Evolutionary conservation across 2,113 vertebrate species (phyloP).

Genomic region (Hemicordylus capensis): DNA sequence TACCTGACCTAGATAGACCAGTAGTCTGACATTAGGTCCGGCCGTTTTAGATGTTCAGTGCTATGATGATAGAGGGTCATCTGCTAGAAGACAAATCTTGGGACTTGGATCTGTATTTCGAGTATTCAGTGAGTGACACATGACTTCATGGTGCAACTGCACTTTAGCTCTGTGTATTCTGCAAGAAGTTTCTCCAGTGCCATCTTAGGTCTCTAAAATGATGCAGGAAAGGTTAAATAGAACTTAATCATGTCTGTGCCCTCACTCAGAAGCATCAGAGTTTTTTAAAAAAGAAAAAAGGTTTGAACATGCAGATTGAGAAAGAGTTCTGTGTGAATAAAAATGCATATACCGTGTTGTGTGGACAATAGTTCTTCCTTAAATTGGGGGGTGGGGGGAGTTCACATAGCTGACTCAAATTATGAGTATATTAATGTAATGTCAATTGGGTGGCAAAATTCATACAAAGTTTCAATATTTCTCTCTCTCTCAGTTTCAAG

Average conservation of each 20-base stretch:
- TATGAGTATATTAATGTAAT: conserved; percentile 24
- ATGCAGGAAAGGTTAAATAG: not conserved
- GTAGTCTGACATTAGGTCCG: no score
- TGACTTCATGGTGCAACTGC: not conserved
- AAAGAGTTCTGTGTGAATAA: not conserved
- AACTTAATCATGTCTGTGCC: not conserved
- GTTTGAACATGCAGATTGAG: not conserved
- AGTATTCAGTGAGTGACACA: not conserved
- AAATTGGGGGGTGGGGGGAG: no score
- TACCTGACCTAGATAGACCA: no score
- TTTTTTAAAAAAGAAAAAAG: no score
- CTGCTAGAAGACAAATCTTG: not conserved
- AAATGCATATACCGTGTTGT: not conserved
- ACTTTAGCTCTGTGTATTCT: not conserved
- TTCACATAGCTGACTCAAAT: not conserved
- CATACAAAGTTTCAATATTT: not conserved
- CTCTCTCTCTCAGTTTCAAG: fast-evolving
- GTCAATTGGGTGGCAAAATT: conserved; percentile 67
- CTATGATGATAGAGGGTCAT: no score
- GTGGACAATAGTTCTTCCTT: not conserved
- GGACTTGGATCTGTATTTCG: not conserved
- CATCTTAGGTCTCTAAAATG: not conserved
- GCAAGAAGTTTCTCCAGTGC: not conserved
- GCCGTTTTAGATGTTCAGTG: no score
- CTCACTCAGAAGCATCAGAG: not conserved